Evolutionary conservation across 1,140 invertebrate genomes (phyloP), one percentile per base, ranked within the genome.

Genomic region (Stegodyphus mimosarum): DNA sequence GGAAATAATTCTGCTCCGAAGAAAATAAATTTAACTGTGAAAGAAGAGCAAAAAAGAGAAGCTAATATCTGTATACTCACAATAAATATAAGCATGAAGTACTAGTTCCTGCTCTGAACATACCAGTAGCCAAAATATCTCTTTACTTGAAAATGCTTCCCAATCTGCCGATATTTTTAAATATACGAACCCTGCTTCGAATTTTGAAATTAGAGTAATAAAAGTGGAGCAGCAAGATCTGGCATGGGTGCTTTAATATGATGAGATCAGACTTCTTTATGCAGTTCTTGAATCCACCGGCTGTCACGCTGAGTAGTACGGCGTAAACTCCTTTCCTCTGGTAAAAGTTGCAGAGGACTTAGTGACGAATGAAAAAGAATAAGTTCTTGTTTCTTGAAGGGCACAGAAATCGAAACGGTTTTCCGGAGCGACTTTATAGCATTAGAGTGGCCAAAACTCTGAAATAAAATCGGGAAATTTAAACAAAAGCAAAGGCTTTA

Each of bases 341-440:
- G 63, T 78, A 17, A 69, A 74, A 53, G 53, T 74, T 74, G 48
- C 64, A 52, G 76, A 69, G 72, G 64, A 13, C 76, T 69, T 60
- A 49, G 76, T 78, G 76, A 78, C 76, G 64, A 78, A 78, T 78
- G 76, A 33, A 78, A 78, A 78, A 78, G 76, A 67, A 78, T 78
- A 78, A 78, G 67, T 78, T 69, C 76, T 78, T 69, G 76, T 69
- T 67, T 78, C 60, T 51, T 10, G 64, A 53, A 78, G 48, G 76
- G 64, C 67, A 69, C 76, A 78, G 76, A 78, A 78, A 78, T 78
- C 76, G 76, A 78, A 78, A 78, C 76, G 60, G 53, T 78, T 66
- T 78, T 51, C 76, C 13, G 64, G 76, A 69, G 63, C 13, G 76
- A 78, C 63, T 78, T 78, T 78, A 78, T 78, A 78, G 76, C 76